These are phyloP conservation scores for Brienomyrus longianalis DNA, from an alignment of 2,113 vertebrate species.

Conservation along the genomic window DNA sequence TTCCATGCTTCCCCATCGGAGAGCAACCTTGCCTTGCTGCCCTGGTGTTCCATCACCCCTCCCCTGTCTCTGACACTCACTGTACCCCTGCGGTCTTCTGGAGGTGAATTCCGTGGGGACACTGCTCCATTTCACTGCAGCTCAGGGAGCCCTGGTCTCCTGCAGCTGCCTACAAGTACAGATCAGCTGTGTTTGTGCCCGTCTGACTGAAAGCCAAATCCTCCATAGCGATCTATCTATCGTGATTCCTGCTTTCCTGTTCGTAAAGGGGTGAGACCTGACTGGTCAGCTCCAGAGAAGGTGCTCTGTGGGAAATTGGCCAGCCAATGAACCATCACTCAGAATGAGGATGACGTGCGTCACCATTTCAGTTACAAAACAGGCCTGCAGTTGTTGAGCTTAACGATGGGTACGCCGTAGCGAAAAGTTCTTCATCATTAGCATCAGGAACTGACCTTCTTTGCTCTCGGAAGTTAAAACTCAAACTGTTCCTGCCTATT, in stretches of 20 bases:
- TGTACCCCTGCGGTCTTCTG: background rate
- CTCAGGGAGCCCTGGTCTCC: background rate
- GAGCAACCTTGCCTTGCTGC: background rate
- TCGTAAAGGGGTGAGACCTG: background rate
- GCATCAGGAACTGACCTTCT: background rate
- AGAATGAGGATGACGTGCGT: background rate
- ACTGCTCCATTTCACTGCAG: background rate
- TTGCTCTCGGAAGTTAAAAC: background rate
- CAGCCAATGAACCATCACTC: constrained; percentile 18
- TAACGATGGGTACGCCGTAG: background rate
- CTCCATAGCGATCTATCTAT: background rate
- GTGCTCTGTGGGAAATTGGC: background rate
- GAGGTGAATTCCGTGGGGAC: background rate
- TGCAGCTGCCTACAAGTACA: background rate
- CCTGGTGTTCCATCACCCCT: background rate
- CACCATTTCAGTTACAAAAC: background rate
- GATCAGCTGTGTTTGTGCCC: background rate
- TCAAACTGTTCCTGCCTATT: background rate
- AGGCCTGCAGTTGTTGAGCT: background rate
- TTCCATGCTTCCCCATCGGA: background rate
- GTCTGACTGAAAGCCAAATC: background rate
- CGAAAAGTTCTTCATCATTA: background rate
- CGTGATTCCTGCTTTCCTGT: background rate
- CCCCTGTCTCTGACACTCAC: background rate
- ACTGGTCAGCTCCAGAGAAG: background rate